Base-by-base conservation (phyloP, 2,113 vertebrate genomes). In the Oncorhynchus keta region DNA sequence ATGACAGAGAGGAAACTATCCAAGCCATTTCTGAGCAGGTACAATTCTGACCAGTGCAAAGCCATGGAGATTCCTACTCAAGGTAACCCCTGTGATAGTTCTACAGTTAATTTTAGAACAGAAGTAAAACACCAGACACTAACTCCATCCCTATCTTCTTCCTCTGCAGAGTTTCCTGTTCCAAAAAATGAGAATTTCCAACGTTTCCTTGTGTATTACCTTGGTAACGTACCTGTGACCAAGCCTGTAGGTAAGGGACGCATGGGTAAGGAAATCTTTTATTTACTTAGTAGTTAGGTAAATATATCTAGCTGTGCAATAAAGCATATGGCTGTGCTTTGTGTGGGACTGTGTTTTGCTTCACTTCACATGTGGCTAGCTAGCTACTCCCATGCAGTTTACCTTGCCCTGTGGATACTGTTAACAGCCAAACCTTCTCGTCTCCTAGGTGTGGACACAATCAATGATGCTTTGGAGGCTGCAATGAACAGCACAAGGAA, bases 141-240 rank as follows among this genome's bases (percentile, higher is more conserved):
- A 62, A 62, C 59, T 62, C 32, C 39, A 45, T 11, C 39, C 39
- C 8, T 9, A 8, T 8, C 18, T 32, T 74, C 35, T 26, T 24
- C 11, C 66, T 51, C 68, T 13, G 12, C n/a, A 97, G 97, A 98
- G 87, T 98, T 98, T 82, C 97, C 96, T 14, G 95, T 90, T 9
- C 97, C 97, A 2, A 98, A 97, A 90, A 96, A 94, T 13, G 97
- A 99, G 78, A 87, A 94, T 74, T 95, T 95, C 72, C 97, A 98
- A 88, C 93, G 91, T 84, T 99, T 99, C 91, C 94, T 95, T 2
- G 97, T 97, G 55, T 94, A 93, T 72, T 99, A 97, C 75, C 90
- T 98, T 82, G 97, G 97, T 59, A 94, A 92, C 1, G 93, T 95
- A 39, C 22, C 91, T 0, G 97, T 98, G 30, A 84, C 90, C 2